Evolutionary conservation across 1,140 invertebrate genomes (phyloP), one percentile per base, ranked within the genome.

Genomic region (Cotesia vestalis): DNA sequence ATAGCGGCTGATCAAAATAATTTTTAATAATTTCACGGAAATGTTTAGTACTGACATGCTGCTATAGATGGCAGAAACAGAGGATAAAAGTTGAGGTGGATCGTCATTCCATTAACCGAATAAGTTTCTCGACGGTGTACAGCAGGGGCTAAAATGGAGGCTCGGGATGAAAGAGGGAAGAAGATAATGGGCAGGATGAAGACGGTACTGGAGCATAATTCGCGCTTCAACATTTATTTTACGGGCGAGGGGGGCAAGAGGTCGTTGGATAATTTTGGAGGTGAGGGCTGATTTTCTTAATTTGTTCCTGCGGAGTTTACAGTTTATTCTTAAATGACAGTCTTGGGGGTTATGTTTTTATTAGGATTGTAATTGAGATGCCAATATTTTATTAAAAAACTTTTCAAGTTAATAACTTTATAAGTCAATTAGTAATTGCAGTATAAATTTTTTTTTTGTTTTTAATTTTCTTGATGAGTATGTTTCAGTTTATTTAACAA

Each of bases 151-250:
- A 17, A 38, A 38, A 55, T 9, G 12, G 53, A 55, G 53, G 17
- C 4, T 6, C 53, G 17, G 53, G 53, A 55, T 55, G 53, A 55
- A 55, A 38, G 35, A 20, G n/a, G 69, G 64, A 63, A 66, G 69
- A 72, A 63, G 67, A 75, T 78, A 79, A 80, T 78, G 77, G 77
- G 76, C 69, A 75, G 72, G 75, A 75, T 74, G 76, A 80, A 77
- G 77, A 78, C 75, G 73, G 66, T 73, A 73, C 27, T 73, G 73
- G 12, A 9, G 73, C 75, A 77, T 78, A 79, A 79, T 80, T 80
- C 75, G 76, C 73, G 73, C 75, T 72, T 72, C 71, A 78, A 78
- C 53, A 55, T 55, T 55, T 55, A 55, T 55, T 55, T 14, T 12
- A n/a, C 12, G 17, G 6, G 53, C 12, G 5, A 55, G 17, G 53